phyloP scores from a whole-genome alignment of 1,140 invertebrate genomes.

The Zaprionus ornatus region DNA sequence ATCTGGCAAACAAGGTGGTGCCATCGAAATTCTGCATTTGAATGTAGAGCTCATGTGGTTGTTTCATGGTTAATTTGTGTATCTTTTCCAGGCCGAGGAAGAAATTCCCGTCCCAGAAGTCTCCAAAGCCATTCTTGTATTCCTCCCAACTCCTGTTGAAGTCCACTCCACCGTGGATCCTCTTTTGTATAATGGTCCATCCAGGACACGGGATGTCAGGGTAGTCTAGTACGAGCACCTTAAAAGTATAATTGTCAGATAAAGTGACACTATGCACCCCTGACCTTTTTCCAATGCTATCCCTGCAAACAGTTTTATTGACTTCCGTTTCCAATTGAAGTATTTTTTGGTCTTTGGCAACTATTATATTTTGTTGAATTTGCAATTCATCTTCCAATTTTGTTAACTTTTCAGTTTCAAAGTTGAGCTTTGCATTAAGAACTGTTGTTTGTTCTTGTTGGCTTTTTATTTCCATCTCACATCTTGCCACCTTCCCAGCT shows the following conservation, averaged over 20 bases:
- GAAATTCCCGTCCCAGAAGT: not conserved
- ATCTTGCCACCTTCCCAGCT: not conserved
- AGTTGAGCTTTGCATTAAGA: too few species aligned
- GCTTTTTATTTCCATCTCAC: not conserved
- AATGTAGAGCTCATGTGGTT: not conserved
- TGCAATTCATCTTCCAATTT: too few species aligned
- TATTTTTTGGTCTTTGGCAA: not conserved
- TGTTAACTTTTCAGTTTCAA: too few species aligned
- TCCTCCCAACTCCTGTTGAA: not conserved
- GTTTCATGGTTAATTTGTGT: not conserved
- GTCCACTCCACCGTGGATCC: not conserved
- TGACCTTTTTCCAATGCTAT: too few species aligned
- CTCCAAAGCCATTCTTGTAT: not conserved
- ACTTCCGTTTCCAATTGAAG: not conserved
- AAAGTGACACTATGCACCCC: too few species aligned
- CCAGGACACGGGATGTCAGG: not conserved
- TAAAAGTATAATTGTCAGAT: not conserved
- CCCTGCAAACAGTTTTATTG: not conserved
- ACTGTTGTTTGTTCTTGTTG: not conserved
- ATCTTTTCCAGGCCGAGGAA: conserved; percentile 10
- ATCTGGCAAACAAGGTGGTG: not conserved
- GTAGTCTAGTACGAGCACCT: not conserved
- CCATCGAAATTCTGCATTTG: not conserved
- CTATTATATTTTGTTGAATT: not conserved
- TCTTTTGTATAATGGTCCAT: conserved; percentile 5